Evolutionary conservation across 2,797 vertebrate species (phyloP).

Genomic region (Neosilurus hyrtlii): DNA sequence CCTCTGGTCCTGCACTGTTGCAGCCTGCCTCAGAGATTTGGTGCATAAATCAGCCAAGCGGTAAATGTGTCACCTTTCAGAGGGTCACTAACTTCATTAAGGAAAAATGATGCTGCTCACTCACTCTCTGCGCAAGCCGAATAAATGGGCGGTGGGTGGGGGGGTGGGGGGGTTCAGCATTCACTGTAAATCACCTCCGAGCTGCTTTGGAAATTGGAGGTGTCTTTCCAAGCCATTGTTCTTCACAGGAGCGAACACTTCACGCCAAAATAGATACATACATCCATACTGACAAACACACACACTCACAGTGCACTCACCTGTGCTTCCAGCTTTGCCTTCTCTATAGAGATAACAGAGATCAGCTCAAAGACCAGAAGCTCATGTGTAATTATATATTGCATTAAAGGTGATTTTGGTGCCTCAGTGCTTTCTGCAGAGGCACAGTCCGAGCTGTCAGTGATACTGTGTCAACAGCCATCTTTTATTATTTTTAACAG

Average conservation of each 20-base stretch:
- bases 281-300: constrained; percentile 37
- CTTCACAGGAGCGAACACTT: constrained; percentile 62
- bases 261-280: constrained; percentile 55
- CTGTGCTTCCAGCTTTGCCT: constrained; percentile 15
- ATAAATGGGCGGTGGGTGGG: constrained; percentile 49
- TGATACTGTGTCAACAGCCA: constrained; percentile 70
- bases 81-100: constrained; percentile 85
- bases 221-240: constrained; percentile 61
- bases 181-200: constrained; percentile 65
- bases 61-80: constrained; percentile 82
- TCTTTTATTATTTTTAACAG: constrained; percentile 32
- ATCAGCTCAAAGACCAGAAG: constrained; percentile 64
- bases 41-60: constrained; percentile 78
- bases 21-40: constrained; percentile 70
- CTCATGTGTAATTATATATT: constrained; percentile 71
- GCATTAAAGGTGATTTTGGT: constrained; percentile 68
- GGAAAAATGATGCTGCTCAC: constrained; percentile 75
- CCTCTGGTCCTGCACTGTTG: constrained; percentile 71
- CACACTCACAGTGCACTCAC: constrained; percentile 14
- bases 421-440: constrained; percentile 65
- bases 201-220: constrained; percentile 61
- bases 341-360: constrained; percentile 27
- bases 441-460: constrained; percentile 67
- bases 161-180: constrained; percentile 17
- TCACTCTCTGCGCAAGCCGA: constrained; percentile 70